A percentile compares a stretch with the other conserved stretches of the same genome.
Evolutionary conservation across 2,888 invertebrate species (phyloP).

Genomic region (Torymus texanus): DNA sequence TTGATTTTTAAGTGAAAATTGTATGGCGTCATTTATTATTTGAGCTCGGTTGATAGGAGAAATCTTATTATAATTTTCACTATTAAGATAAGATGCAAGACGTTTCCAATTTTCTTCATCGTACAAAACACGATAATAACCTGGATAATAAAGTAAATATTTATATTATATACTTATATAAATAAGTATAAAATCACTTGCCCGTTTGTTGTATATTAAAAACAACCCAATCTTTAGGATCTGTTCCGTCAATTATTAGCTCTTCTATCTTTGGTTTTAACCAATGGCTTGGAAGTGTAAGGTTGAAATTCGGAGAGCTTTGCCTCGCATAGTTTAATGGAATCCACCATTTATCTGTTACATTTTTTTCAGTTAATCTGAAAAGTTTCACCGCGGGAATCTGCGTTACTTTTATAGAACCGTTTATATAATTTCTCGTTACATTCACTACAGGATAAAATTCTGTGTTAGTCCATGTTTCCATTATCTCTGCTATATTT

Average conservation of each 20-base stretch:
- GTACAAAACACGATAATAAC: conserved; percentile 86
- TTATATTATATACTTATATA: conserved; percentile 4
- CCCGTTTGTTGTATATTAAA: conserved; percentile 81
- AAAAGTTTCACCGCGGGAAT: conserved; percentile 48
- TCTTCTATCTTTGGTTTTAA: conserved; percentile 67
- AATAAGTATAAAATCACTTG: conserved; percentile 61
- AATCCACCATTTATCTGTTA: conserved; percentile 63
- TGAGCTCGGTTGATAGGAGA: conserved; percentile 86
- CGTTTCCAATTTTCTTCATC: conserved; percentile 85
- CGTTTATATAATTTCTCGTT: conserved; percentile 48
- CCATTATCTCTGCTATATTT: conserved; percentile 51
- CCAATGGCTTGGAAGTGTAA: conserved; percentile 78
- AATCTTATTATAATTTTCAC: conserved; percentile 77
- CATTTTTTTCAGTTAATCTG: conserved; percentile 43
- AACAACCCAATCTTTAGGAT: conserved; percentile 78
- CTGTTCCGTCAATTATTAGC: conserved; percentile 64
- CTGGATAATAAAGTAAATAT: conserved; percentile 63
- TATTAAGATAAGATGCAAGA: conserved; percentile 79
- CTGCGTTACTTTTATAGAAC: conserved; percentile 39
- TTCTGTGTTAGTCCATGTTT: conserved; percentile 53
- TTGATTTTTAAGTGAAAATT: conserved; percentile 82
- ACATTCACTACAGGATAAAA: conserved; percentile 54
- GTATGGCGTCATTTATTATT: conserved; percentile 87
- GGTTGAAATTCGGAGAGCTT: conserved; percentile 71
- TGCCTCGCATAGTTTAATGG: conserved; percentile 66